Base-by-base conservation (phyloP, 1,140 invertebrate genomes). In the Aculops lycopersici region DNA sequence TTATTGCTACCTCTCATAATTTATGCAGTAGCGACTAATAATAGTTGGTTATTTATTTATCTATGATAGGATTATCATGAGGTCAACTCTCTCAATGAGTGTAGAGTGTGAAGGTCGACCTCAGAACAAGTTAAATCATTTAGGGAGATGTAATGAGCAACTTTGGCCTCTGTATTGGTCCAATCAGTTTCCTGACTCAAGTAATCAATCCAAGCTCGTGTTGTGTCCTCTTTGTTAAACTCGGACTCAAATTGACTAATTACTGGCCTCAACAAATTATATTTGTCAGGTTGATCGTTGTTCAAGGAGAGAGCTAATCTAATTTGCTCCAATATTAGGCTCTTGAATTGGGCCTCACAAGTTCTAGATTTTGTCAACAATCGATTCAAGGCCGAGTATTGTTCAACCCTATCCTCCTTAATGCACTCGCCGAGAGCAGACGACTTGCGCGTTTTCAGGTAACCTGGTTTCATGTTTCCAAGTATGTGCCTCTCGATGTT, bases 401-500 rank as follows among this genome's bases (percentile, higher is more conserved):
- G 66, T 64, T 68, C 70, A 73, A 18, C 74, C 64, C 47, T 70
- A 61, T 36, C 67, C 59, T 49, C 71, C 69, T 49, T 79, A 73
- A 16, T 71, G 69, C 1, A 74, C 52, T 71, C n/a, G 24, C 8
- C 24, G 66, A 52, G 75, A 76, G 14, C 78, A 17, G 21, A 42
- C 2, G 13, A 17, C 13, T 24, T n/a, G 12, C 24, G 40, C 16
- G 17, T 15, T 38, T 17, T 17, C 16, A 8, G 17, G 14, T n/a
- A n/a, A n/a, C n/a, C 16, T 39, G 35, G 36, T 24, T 37, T 37
- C 8, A 40, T 1, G 3, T 21, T 24, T 20, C 12, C 16, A 1
- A 8, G 14, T n/a, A 43, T 18, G 35, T n/a, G 16, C 37, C 17
- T 14, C 37, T 16, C 37, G 39, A 53, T 58, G 53, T 79, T 68